Conservation (phyloP, 2,888 invertebrate species). For the Desoria tigrina region DNA sequence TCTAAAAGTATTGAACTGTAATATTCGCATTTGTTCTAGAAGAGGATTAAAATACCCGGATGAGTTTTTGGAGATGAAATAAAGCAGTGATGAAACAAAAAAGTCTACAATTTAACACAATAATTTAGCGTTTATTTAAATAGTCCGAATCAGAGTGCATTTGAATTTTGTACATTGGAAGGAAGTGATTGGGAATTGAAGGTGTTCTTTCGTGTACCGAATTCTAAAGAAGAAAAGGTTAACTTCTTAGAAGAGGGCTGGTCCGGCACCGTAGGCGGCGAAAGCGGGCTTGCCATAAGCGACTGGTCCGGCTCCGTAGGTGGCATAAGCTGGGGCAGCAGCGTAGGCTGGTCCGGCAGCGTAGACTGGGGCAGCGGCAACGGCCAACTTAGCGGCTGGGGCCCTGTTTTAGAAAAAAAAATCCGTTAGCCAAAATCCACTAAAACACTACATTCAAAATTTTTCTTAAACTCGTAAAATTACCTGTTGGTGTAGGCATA, state of each 20-base stretch:
- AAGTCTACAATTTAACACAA: background rate
- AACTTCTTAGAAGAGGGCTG: background rate
- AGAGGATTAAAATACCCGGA: no score
- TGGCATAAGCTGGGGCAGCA: background rate
- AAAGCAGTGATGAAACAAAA: no score
- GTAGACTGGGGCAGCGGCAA: background rate
- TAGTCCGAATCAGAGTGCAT: constrained; percentile 7
- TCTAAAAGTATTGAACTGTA: no score
- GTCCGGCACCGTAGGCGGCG: background rate
- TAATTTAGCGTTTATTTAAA: constrained; percentile 5
- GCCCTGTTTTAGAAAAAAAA: background rate
- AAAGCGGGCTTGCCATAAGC: background rate
- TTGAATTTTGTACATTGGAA: background rate
- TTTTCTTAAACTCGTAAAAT: background rate
- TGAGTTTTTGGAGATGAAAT: no score
- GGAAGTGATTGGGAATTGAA: no score
- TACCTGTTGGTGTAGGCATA: background rate
- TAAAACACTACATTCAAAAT: no score
- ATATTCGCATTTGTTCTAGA: no score
- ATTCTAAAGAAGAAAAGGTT: background rate
- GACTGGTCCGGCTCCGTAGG: constrained; percentile 4
- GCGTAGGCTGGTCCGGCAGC: constrained; percentile 1
- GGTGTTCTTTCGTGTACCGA: no score
- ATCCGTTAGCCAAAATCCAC: no score
- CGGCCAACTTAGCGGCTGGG: background rate